Evolutionary conservation across 2,888 invertebrate species (phyloP).

Genomic region (Cepaea hortensis): DNA sequence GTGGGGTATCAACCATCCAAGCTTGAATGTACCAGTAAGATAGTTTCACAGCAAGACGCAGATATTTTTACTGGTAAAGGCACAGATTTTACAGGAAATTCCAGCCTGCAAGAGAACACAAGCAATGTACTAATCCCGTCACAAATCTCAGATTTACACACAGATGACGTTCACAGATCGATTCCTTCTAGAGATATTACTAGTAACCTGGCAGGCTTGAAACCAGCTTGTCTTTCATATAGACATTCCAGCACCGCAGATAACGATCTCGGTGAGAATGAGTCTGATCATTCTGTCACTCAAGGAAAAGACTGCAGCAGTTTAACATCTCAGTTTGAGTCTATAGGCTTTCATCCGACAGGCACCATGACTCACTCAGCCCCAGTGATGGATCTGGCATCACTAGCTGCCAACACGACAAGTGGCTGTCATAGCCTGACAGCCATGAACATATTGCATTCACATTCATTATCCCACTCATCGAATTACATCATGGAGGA

Average conservation of each 20-base stretch:
- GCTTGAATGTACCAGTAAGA: neutral
- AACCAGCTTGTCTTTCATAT: too few species aligned
- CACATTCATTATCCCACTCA: constrained; percentile 56
- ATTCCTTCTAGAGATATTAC: constrained; percentile 66
- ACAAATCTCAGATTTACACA: constrained; percentile 65
- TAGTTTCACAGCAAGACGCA: neutral
- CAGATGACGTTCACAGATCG: constrained; percentile 66
- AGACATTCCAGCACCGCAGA: too few species aligned
- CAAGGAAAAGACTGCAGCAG: neutral
- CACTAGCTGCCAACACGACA: constrained; percentile 74
- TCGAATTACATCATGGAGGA: constrained; percentile 15
- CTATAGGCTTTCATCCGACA: constrained; percentile 3
- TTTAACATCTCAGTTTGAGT: neutral
- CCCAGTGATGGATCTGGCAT: constrained; percentile 72
- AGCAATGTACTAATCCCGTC: constrained; percentile 70
- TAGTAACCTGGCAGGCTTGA: neutral
- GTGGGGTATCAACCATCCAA: neutral
- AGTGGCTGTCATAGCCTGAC: constrained; percentile 74
- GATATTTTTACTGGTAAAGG: constrained; percentile 53
- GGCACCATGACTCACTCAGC: constrained; percentile 59
- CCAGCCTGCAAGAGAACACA: constrained; percentile 70
- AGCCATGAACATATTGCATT: constrained; percentile 74
- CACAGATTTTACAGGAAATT: constrained; percentile 70
- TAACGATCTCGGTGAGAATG: too few species aligned
- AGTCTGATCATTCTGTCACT: too few species aligned